Conservation (phyloP, 2,113 vertebrate genomes). For the Prinia subflava region DNA sequence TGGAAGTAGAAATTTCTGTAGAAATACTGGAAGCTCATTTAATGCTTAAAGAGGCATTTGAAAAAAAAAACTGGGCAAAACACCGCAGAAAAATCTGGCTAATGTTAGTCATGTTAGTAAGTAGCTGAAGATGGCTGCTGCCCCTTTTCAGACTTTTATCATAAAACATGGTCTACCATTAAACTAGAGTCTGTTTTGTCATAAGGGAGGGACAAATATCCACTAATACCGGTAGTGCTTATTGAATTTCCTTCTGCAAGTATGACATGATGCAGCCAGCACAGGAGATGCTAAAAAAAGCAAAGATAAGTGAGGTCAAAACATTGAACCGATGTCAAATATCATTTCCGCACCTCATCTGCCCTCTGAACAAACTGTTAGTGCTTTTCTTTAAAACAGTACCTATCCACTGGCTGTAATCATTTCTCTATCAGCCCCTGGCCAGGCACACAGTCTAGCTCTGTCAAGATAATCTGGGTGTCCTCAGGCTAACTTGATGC, state of each 20-base stretch:
- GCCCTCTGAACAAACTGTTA: not conserved
- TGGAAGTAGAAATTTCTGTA: not conserved
- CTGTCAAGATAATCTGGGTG: not conserved
- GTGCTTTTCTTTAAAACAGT: not conserved
- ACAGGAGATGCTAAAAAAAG: not conserved
- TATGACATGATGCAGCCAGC: not conserved
- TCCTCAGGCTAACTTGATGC: not conserved
- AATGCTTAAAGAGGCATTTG: not conserved
- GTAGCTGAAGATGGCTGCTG: not conserved
- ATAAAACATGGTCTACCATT: not conserved
- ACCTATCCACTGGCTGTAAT: not conserved
- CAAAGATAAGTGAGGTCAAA: not conserved
- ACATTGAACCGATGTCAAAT: not conserved
- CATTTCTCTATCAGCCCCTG: not conserved
- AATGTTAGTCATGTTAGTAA: not conserved
- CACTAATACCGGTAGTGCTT: not conserved
- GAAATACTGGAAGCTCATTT: not conserved
- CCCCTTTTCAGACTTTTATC: not conserved
- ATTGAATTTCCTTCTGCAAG: conserved; percentile 24
- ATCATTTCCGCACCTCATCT: not conserved
- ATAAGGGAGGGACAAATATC: not conserved
- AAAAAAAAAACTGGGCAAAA: not conserved
- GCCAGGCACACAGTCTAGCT: not conserved
- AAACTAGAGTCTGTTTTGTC: not conserved
- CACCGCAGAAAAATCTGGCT: not conserved